phyloP scores from a whole-genome alignment of 2,797 vertebrate species.

The Euthynnus affinis region DNA sequence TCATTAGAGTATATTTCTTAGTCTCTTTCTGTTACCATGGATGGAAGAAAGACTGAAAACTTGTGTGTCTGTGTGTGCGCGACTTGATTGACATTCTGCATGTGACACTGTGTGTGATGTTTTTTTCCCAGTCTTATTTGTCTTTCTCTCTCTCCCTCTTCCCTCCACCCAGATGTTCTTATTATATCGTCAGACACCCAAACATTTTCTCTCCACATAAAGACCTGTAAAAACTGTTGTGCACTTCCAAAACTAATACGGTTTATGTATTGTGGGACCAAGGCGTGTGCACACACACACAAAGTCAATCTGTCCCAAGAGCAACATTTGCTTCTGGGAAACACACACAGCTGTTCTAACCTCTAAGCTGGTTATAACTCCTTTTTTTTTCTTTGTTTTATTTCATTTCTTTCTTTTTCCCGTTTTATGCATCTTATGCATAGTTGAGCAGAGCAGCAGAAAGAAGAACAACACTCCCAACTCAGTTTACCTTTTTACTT shows the following conservation, averaged over 20 bases:
- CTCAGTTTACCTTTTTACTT: conserved; percentile 17
- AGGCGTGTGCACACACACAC: conserved; percentile 46
- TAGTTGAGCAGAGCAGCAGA: conserved; percentile 7
- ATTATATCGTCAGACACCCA: conserved; percentile 73
- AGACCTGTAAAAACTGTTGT: conserved; percentile 65
- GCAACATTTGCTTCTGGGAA: conserved; percentile 81
- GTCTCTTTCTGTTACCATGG: conserved; percentile 52
- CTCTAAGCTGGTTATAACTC: conserved; percentile 68
- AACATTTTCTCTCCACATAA: conserved; percentile 77
- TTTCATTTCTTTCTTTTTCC: conserved; percentile 44
- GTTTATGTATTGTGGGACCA: conserved; percentile 68
- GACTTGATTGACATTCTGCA: conserved; percentile 44
- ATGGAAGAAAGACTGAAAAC: conserved; percentile 39
- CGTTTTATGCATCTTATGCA: conserved; percentile 23
- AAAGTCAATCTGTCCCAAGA: conserved; percentile 72
- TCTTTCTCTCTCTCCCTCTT: conserved; percentile 33
- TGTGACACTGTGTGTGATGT: conserved; percentile 45
- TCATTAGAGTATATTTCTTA: conserved; percentile 60
- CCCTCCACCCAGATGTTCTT: conserved; percentile 62
- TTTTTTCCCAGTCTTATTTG: conserved; percentile 53
- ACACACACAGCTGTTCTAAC: conserved; percentile 79
- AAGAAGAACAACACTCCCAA: neutral
- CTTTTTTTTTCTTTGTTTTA: conserved; percentile 58
- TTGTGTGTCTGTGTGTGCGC: conserved; percentile 6
- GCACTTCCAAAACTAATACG: conserved; percentile 80